Conservation (phyloP, 1,140 invertebrate genomes). For the Agrilus planipennis region DNA sequence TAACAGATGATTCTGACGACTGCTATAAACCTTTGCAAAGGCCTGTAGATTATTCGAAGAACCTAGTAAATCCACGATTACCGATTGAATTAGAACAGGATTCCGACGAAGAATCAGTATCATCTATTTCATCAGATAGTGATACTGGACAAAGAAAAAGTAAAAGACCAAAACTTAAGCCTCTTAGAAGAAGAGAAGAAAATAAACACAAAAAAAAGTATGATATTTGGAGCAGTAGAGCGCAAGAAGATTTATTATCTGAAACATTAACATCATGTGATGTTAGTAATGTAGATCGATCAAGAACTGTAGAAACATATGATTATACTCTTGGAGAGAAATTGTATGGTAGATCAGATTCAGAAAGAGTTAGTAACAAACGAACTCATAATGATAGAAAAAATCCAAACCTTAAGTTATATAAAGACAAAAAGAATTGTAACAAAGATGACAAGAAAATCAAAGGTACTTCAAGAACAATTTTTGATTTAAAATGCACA, state of each 20-base stretch:
- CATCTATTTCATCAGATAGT: slow-evolving; percentile 38
- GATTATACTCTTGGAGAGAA: slow-evolving; percentile 32
- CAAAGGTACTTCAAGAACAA: slow-evolving; percentile 38
- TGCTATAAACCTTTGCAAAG: slow-evolving; percentile 37
- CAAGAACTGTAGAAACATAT: slow-evolving; percentile 48
- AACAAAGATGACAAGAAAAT: slow-evolving; percentile 35
- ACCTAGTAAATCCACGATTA: slow-evolving; percentile 26
- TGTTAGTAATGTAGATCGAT: slow-evolving; percentile 41
- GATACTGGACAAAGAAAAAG: slow-evolving; percentile 24
- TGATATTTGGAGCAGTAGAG: slow-evolving; percentile 47
- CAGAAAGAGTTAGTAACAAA: slow-evolving; percentile 40
- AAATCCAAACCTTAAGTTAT: slow-evolving; percentile 46
- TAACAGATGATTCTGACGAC: slow-evolving; percentile 25
- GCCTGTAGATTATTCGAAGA: slow-evolving; percentile 25
- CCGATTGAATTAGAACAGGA: slow-evolving; percentile 31
- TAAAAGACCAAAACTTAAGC: slow-evolving; percentile 35
- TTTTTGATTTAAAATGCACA: slow-evolving; percentile 41
- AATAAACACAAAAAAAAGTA: slow-evolving; percentile 38
- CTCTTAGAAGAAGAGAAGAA: slow-evolving; percentile 23
- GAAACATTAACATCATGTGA: slow-evolving; percentile 47
- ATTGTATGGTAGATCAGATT: slow-evolving; percentile 36
- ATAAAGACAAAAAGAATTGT: slow-evolving; percentile 35
- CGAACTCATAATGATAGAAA: slow-evolving; percentile 44
- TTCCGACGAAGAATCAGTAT: slow-evolving; percentile 36
- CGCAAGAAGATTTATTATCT: slow-evolving; percentile 48